These are phyloP conservation scores for Conger conger DNA, from an alignment of 2,113 vertebrate genomes.

Conservation along the genomic window DNA sequence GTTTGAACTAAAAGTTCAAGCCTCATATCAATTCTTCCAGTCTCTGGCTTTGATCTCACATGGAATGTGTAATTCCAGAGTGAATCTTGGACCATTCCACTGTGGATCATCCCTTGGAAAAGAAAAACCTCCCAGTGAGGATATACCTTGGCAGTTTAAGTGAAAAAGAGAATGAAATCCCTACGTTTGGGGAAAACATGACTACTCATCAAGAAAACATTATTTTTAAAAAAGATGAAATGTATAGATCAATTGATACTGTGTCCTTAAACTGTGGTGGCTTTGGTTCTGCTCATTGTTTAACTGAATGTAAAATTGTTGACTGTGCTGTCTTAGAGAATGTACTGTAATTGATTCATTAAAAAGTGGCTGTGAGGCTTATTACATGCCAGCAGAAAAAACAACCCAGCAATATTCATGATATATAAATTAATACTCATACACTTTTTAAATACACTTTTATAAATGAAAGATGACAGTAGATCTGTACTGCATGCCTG, in stretches of 20 bases:
- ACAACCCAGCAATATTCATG: neutral
- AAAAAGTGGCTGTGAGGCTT: neutral
- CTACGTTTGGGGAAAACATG: neutral
- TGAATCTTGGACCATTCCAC: neutral
- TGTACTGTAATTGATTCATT: neutral
- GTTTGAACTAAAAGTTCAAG: neutral
- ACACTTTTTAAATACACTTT: neutral
- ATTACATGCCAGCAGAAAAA: neutral
- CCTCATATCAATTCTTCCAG: neutral
- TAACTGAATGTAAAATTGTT: neutral
- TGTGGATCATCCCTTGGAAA: neutral
- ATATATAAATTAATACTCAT: neutral
- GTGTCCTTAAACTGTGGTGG: constrained; percentile 3
- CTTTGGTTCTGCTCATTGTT: neutral
- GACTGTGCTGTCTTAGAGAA: neutral
- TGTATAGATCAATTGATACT: neutral
- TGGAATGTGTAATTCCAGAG: neutral
- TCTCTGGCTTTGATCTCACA: neutral
- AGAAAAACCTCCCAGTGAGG: neutral
- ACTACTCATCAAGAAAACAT: neutral
- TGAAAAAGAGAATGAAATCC: neutral
- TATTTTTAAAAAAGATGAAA: neutral
- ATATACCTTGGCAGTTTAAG: neutral
- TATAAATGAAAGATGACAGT: neutral
- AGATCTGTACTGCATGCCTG: constrained; percentile 45